Evolutionary conservation across 2,888 invertebrate species (phyloP), one percentile per base, ranked within the genome.

Genomic region (Caprella mutica): DNA sequence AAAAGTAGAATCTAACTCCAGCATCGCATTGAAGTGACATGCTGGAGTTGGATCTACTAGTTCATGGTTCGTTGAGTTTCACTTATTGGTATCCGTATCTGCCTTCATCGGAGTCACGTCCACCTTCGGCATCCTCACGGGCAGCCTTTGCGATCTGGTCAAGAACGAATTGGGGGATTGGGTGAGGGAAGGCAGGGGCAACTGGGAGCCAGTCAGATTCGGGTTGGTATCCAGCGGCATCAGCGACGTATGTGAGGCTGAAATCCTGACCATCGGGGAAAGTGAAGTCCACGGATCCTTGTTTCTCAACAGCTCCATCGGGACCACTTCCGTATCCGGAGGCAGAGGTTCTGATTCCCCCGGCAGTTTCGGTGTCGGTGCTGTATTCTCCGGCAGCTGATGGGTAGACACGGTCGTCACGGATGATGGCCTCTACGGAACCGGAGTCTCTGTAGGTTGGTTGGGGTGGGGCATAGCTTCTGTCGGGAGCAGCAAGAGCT

Each of bases 341-440:
- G 21, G 26, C 46, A 29, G 46, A 46, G 46, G 21, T 5, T 6
- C 14, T n/a, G 48, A 58, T 61, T 38, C 58, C 61, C 21, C 58
- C 55, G 30, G 35, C 61, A 39, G 61, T 56, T 44, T 58, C 58
- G 30, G 55, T 42, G 27, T 61, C 61, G 39, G 55, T 24, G 56
- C 43, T 61, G 58, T 56, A 62, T 24, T 35, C 56, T 23, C 62
- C 62, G 44, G 58, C 59, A 30, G 55, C 52, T 27, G 29, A 30
- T 39, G 59, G 59, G 33, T 59, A 58, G 21, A 56, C 50, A 17
- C 62, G 52, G 27, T 62, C 62, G 58, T 62, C 62, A 48, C 46
- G 55, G 35, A 62, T 30, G 53, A 62, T 58, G 43, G 58, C n/a
- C n/a, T n/a, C n/a, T n/a, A n/a, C n/a, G n/a, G n/a, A n/a, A n/a